Percentiles rank a stretch among this genome's conserved stretches.
phyloP scores from a whole-genome alignment of 2,797 vertebrate species.

The Phataginus tricuspis region DNA sequence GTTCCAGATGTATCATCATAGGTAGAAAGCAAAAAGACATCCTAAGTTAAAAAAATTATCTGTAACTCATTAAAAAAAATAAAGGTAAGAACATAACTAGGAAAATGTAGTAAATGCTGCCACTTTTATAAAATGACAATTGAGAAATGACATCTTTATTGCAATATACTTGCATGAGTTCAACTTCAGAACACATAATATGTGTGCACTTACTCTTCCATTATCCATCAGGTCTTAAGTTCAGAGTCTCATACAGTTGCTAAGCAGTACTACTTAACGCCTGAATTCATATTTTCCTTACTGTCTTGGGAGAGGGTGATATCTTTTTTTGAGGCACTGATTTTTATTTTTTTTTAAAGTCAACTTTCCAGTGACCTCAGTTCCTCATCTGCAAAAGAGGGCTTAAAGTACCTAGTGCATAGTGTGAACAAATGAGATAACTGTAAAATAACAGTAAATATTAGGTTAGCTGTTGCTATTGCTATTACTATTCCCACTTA shows the following conservation, averaged over 20 bases:
- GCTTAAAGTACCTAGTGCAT: not conserved
- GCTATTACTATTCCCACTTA: not conserved
- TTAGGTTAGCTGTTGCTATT: not conserved
- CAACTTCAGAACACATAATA: not conserved
- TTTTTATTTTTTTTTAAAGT: not conserved
- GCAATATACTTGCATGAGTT: not conserved
- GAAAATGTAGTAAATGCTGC: not conserved
- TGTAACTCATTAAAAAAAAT: too few relatives aligned
- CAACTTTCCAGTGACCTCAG: not conserved
- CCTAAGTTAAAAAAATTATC: not conserved
- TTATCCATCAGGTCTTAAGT: not conserved
- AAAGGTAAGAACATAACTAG: not conserved
- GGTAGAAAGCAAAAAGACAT: not conserved
- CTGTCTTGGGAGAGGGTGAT: not conserved
- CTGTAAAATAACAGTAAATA: not conserved
- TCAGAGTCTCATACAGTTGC: not conserved
- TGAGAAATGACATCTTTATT: constrained; percentile 8
- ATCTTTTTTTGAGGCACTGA: not conserved
- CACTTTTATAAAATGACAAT: not conserved
- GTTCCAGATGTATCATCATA: not conserved
- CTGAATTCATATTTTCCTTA: not conserved
- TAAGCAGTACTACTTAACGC: not conserved
- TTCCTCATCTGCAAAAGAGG: not conserved
- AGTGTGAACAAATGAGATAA: not conserved
- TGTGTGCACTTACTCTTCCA: not conserved